Conservation (phyloP, 2,888 invertebrate genomes). For the Aricia artaxerxes region DNA sequence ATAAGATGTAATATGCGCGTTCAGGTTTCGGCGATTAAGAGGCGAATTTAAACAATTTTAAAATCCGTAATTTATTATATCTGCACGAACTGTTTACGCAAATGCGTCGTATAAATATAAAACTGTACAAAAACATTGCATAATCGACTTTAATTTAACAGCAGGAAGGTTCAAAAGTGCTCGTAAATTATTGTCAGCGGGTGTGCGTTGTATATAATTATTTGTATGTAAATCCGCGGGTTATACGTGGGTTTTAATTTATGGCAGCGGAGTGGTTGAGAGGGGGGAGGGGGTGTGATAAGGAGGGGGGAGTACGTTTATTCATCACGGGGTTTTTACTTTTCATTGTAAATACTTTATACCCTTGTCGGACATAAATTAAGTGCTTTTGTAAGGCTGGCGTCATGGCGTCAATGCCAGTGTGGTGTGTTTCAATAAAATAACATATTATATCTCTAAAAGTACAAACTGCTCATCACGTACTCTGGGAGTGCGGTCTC, state of each 20-base stretch:
- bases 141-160: neutral
- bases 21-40: neutral
- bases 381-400: no score
- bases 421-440: no score
- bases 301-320: neutral
- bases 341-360: constrained; percentile 9
- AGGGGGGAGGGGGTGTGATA: neutral
- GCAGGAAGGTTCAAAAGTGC: neutral
- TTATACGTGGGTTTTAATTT: constrained; percentile 10
- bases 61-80: constrained; percentile 4
- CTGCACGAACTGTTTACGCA: neutral
- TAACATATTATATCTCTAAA: no score
- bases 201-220: neutral
- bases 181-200: neutral
- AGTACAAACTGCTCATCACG: no score
- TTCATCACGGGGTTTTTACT: neutral
- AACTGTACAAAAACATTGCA: neutral
- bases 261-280: constrained; percentile 6
- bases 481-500: no score
- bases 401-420: no score
- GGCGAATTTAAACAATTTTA: neutral
- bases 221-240: neutral
- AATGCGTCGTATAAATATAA: neutral
- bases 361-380: no score
- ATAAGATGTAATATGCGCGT: neutral